Evolutionary conservation across 2,113 vertebrate genomes (phyloP).

Genomic region (Noturus placidus): DNA sequence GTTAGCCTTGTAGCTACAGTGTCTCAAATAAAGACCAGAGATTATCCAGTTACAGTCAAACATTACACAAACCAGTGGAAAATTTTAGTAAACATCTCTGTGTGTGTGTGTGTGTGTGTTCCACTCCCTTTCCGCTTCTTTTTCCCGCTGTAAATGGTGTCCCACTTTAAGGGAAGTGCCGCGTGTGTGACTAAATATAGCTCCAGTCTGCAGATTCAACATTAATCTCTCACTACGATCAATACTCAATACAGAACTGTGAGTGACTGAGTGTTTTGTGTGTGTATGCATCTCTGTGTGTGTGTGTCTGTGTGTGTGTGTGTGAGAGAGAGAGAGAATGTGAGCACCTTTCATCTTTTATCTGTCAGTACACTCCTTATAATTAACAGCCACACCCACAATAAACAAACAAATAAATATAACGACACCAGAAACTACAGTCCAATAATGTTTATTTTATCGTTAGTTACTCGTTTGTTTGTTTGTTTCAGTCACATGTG

Average conservation of each 20-base stretch:
- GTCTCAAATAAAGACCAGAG: background rate
- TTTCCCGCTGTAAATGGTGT: slow-evolving; percentile 27
- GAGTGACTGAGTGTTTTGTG: background rate
- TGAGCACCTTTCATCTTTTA: background rate
- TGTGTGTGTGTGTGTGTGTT: background rate
- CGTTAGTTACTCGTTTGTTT: background rate
- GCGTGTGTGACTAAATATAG: slow-evolving; percentile 35
- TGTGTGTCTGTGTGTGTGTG: background rate
- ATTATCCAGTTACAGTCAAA: background rate
- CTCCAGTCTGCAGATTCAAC: slow-evolving; percentile 31
- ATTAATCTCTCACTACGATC: slow-evolving; percentile 34
- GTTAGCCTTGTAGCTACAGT: background rate
- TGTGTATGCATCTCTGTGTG: too few relatives aligned
- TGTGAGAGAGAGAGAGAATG: background rate
- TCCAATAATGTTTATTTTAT: background rate
- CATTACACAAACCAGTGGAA: background rate
- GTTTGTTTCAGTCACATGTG: background rate
- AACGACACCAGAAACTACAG: background rate
- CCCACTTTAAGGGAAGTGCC: slow-evolving; percentile 45
- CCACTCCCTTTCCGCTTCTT: slow-evolving; percentile 9
- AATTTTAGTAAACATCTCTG: background rate
- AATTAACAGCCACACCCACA: background rate
- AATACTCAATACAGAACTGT: slow-evolving; percentile 30
- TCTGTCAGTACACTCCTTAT: background rate
- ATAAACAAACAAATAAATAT: background rate